Evolutionary conservation across 2,797 vertebrate genomes (phyloP).

Genomic region (Amblyopsis hoosieri): DNA sequence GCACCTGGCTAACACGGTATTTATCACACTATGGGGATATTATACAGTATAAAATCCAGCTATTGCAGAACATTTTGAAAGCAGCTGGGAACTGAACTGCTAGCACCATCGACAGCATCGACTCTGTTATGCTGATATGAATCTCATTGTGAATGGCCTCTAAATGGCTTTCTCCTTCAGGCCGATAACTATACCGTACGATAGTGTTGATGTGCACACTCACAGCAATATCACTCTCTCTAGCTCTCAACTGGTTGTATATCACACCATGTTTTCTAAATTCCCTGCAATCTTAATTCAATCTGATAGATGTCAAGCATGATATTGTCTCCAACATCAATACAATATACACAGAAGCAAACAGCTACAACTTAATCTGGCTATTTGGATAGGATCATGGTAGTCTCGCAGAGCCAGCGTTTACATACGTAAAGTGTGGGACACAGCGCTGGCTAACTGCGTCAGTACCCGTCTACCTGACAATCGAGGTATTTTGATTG

Average conservation of each 20-base stretch:
- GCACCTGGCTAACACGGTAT: too few species aligned
- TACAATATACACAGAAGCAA: neutral
- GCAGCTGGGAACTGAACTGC: neutral
- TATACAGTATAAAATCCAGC: constrained; percentile 1
- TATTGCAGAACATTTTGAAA: neutral
- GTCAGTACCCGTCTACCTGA: too few species aligned
- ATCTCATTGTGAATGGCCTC: constrained; percentile 9
- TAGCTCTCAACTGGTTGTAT: constrained; percentile 2
- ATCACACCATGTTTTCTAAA: constrained; percentile 26
- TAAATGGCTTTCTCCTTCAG: constrained; percentile 25
- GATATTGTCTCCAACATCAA: constrained; percentile 19
- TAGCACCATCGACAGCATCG: neutral
- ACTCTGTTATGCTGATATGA: constrained; percentile 5
- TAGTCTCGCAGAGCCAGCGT: too few species aligned
- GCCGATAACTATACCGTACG: constrained; percentile 7
- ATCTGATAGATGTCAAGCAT: constrained; percentile 15
- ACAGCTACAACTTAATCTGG: neutral
- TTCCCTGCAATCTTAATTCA: constrained; percentile 23
- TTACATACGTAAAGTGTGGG: too few species aligned
- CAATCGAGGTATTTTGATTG: too few species aligned
- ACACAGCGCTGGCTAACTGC: too few species aligned
- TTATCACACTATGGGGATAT: constrained; percentile 1
- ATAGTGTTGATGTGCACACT: constrained; percentile 8
- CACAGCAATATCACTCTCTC: constrained; percentile 1
- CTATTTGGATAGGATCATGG: neutral